Evolutionary conservation across 1,140 invertebrate species (phyloP), one percentile per base, ranked within the genome.

Genomic region (Periplaneta americana): DNA sequence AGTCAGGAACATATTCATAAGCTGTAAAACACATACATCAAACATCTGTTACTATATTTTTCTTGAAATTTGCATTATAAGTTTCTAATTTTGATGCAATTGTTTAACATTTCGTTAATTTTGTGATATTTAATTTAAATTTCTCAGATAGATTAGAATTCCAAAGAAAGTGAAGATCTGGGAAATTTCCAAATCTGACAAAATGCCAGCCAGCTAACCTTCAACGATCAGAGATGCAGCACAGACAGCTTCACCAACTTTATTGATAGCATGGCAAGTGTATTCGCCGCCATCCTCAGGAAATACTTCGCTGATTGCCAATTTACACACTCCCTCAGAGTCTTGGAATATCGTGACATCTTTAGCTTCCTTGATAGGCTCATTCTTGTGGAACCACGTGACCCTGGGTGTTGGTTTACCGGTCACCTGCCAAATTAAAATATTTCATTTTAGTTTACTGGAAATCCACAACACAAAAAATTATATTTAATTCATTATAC

Each of bases 211-310:
- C 31, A 48, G 84, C 85, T 89, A 93, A 96, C 95, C 94, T 93
- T 97, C 96, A 82, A 97, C 94, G 85, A 93, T 89, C 75, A 98
- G 91, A 82, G 93, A 92, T 85, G 96, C 93, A 85, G 93, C 93
- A 84, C 95, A 96, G 83, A 94, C 90, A 80, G 94, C 93, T 88
- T 96, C 94, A 77, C 98, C 98, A 85, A 95, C 92, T 86, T 92
- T 91, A 90, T 99, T 99, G 35, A 92, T 90, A 79, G 97, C 96
- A 83, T 90, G 88, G 87, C 96, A 98, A 79, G 92, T 92, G 87
- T 98, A 98, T 87, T 93, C 92, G 32, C 97, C 97, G 84, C 93
- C 92, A 91, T 98, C 96, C 92, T 98, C 97, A 8, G 97, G 96
- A 87, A 98, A 98, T 34, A 97, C 96, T 92, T 98, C 97, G 75